A percentile compares a stretch with the other conserved stretches of the same genome.
Evolutionary conservation across 23 tunicate species (phyloP).

Genomic region (Ciona savignyi): DNA sequence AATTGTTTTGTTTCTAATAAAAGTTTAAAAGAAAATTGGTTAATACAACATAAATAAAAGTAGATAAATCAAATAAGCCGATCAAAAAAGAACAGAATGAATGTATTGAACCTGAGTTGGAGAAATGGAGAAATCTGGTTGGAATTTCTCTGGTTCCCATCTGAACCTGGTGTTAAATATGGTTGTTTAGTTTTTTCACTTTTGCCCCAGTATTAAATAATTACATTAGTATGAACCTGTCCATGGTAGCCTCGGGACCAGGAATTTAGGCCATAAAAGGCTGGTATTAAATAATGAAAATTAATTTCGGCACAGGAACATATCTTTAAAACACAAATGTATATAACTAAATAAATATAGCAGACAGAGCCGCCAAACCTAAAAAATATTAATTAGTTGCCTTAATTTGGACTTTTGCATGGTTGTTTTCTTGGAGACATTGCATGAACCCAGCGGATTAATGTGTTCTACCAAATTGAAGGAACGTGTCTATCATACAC

Average conservation of each 20-base stretch:
- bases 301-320: not conserved
- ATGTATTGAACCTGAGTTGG: slow-evolving; percentile 38
- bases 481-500: slow-evolving; percentile 59
- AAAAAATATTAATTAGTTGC: no score
- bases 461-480: slow-evolving; percentile 88
- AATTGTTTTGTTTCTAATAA: no score
- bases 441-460: not conserved
- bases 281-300: not conserved
- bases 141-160: slow-evolving; percentile 68
- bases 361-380: no score
- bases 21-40: no score
- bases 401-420: no score
- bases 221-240: slow-evolving; percentile 62
- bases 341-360: no score
- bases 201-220: no score
- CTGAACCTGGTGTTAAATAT: slow-evolving; percentile 34
- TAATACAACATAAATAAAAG: no score
- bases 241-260: slow-evolving; percentile 67
- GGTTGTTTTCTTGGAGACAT: not conserved
- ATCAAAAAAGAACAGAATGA: no score
- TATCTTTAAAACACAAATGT: no score
- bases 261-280: not conserved
- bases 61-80: no score
- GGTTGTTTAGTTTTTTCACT: no score
- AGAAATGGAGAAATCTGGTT: slow-evolving; percentile 75